Evolutionary conservation across 37 sponge, comb jelly and placozoan genomes (phyloP), one percentile per base, ranked within the genome.

Genomic region (Oopsacas minuta): DNA sequence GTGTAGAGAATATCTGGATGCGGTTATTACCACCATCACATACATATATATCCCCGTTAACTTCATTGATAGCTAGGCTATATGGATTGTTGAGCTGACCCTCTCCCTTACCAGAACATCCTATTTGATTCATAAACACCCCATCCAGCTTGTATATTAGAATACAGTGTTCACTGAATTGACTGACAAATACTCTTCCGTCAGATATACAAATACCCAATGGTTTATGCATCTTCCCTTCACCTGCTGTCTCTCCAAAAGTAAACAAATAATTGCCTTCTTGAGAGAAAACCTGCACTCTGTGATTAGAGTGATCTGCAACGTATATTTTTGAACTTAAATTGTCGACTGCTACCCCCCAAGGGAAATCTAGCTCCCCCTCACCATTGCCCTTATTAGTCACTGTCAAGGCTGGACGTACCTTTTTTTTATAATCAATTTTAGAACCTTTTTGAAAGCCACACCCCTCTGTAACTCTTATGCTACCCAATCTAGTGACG

Each of bases 61-160:
- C 75, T 12, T 61, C 75, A 34, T 61, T 12, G 75, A 61, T 61
- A 25, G 75, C 75, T 25, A 61, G 75, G 28, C 28, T 61, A 34
- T 61, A 61, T 12, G 75, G 75, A 34, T 61, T 61, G 75, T 61
- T 61, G 32, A 61, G 75, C 30, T 61, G 75, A 5, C 75, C 75
- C 5, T 61, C 75, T 34, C 75, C 75, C 30, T 12, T 61, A 5
- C 75, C 75, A 3, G 75, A 3, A 12, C 75, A 3, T 34, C 75
- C 75, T n/a, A 12, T 34, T 34, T 61, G 75, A 12, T n/a, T 25
- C 75, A 61, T 34, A n/a, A 61, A 61, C 1, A 5, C 28, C 7
- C 75, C 75, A 12, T 61, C 75, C 75, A 61, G 30, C 75, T 61
- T 61, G 75, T 61, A 61, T 25, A 61, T n/a, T 25, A 61, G 75